These are phyloP conservation scores for Premnoplex brunnescens DNA, from an alignment of 2,797 vertebrate species.

Conservation along the genomic window DNA sequence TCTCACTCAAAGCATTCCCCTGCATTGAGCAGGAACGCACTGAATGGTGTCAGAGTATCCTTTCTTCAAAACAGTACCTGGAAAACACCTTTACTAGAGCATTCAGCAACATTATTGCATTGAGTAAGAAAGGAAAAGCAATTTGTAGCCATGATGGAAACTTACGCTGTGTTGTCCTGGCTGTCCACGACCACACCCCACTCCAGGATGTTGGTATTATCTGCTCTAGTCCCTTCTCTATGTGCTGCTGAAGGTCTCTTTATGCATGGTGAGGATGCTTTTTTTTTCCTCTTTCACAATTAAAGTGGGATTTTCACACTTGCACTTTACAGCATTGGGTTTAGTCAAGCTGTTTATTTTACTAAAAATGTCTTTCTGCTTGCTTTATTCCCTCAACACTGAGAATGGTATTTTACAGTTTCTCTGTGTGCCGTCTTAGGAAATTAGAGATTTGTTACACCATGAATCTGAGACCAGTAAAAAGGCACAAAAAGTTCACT, in stretches of 20 bases:
- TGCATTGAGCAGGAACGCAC: not conserved
- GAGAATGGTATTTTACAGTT: slow-evolving; percentile 41
- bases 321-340: slow-evolving; percentile 4
- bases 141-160: not conserved
- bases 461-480: slow-evolving; percentile 3
- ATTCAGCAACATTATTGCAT: not conserved
- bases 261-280: not conserved
- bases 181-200: not conserved
- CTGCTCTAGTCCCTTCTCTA: not conserved
- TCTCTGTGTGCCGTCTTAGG: slow-evolving; percentile 4
- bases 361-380: slow-evolving; percentile 54
- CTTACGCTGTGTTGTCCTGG: not conserved
- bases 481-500: slow-evolving; percentile 30
- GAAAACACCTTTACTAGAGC: not conserved
- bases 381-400: slow-evolving; percentile 21
- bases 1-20: not conserved
- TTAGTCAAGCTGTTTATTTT: slow-evolving; percentile 61
- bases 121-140: not conserved
- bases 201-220: not conserved
- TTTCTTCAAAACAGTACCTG: not conserved
- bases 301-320: slow-evolving; percentile 67
- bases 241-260: not conserved
- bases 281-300: slow-evolving; percentile 39
- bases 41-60: not conserved
- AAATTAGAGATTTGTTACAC: slow-evolving; percentile 39